Conservation (phyloP, 2,888 invertebrate genomes). For the Augiades crinisus region DNA sequence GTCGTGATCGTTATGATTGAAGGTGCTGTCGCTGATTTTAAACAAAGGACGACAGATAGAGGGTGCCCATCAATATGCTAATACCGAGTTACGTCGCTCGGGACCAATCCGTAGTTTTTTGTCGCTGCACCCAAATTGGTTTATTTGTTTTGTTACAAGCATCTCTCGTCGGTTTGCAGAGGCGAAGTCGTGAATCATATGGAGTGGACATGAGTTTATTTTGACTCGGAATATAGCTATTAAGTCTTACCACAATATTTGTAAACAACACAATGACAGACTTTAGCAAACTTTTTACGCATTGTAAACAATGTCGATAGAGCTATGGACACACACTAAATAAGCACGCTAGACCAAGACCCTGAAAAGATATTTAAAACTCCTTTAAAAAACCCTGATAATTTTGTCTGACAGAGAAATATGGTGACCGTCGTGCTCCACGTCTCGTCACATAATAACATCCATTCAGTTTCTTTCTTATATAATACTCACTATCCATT, state of each 20-base stretch:
- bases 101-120: constrained; percentile 58
- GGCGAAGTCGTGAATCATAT: constrained; percentile 53
- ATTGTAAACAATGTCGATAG: too few relatives aligned
- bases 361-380: too few relatives aligned
- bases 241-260: constrained; percentile 28
- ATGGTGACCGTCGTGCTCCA: too few relatives aligned
- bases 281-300: too few relatives aligned
- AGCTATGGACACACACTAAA: too few relatives aligned
- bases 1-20: constrained; percentile 73
- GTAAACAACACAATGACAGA: constrained; percentile 18
- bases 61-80: constrained; percentile 76
- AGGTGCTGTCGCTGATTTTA: constrained; percentile 77
- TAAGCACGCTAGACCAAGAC: too few relatives aligned
- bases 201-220: constrained; percentile 41
- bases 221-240: constrained; percentile 30
- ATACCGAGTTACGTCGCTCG: constrained; percentile 59
- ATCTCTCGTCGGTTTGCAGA: constrained; percentile 69
- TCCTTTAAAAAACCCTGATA: too few relatives aligned
- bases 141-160: constrained; percentile 76
- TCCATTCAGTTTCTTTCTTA: too few relatives aligned
- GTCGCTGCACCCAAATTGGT: constrained; percentile 66
- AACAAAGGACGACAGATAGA: constrained; percentile 74
- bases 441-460: too few relatives aligned
- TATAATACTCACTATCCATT: too few relatives aligned
- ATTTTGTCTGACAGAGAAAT: too few relatives aligned